Conservation (phyloP, 2,888 invertebrate species). For the Callyntrura guangdongensis region DNA sequence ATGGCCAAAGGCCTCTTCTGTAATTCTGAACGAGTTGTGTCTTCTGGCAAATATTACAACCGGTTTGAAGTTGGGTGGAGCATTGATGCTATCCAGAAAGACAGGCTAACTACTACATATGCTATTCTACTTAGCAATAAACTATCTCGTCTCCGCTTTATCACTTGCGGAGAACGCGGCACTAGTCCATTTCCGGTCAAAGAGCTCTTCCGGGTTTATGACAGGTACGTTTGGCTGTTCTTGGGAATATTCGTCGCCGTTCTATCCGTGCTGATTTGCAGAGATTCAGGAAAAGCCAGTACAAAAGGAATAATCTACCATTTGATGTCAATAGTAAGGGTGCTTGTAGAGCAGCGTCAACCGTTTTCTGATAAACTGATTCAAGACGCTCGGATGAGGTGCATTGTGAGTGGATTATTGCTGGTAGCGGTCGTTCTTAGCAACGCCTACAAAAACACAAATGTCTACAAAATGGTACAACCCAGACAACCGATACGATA, state of each 20-base stretch:
- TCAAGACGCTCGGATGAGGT: neutral
- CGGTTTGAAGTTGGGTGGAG: no score
- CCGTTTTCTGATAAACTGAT: neutral
- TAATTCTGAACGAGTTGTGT: no score
- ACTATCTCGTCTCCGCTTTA: no score
- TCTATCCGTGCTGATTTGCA: neutral
- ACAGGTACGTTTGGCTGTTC: neutral
- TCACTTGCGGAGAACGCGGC: neutral
- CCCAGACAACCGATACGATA: neutral
- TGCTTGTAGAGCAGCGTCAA: neutral
- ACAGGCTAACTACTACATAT: no score
- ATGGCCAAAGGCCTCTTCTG: no score
- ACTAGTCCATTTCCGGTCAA: neutral
- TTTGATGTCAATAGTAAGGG: neutral
- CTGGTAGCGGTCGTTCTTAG: neutral
- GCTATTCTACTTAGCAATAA: no score
- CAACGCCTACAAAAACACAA: slow-evolving; percentile 3
- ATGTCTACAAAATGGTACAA: neutral
- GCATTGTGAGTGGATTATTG: no score
- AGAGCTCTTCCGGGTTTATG: neutral
- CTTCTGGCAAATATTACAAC: no score
- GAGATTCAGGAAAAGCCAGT: neutral
- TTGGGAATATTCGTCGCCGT: neutral
- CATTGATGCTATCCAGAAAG: no score
- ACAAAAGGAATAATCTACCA: neutral